Percentiles rank a stretch among this genome's conserved stretches.
Conservation (phyloP, 2,113 vertebrate species). For the Apodemus speciosus region DNA sequence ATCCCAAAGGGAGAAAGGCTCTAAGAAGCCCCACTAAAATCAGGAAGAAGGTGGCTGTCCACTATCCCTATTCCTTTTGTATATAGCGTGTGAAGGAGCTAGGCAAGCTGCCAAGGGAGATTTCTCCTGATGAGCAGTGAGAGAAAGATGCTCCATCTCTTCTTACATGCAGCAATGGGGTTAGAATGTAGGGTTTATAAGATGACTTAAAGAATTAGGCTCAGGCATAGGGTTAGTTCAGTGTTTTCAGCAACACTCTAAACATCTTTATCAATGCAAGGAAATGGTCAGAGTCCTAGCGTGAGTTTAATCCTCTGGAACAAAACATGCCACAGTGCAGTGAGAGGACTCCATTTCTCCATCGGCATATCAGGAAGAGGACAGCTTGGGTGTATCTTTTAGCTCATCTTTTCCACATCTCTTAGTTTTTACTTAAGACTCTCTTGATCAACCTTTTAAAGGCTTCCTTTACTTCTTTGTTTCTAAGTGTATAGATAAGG, state of each 20-base stretch:
- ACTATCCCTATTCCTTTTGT: not conserved
- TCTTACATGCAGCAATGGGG: too few species aligned
- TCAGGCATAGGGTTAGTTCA: not conserved
- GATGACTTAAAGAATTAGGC: not conserved
- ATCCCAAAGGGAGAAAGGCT: not conserved
- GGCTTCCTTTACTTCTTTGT: constrained; percentile 68
- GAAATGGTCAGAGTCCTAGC: not conserved
- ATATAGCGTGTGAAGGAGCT: not conserved
- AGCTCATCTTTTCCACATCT: not conserved
- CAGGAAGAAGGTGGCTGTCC: not conserved
- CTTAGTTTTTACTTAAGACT: constrained; percentile 15
- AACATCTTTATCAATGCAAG: not conserved
- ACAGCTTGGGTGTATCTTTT: not conserved
- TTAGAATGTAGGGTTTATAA: not conserved
- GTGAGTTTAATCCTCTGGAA: not conserved
- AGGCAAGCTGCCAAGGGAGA: not conserved
- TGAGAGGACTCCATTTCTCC: not conserved
- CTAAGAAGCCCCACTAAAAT: not conserved
- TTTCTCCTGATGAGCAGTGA: not conserved
- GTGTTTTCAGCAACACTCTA: not conserved
- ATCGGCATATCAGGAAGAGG: not conserved
- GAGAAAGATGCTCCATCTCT: not conserved
- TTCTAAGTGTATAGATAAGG: constrained; percentile 72
- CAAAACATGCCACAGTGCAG: not conserved
- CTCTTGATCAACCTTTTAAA: constrained; percentile 46